Evolutionary conservation across 2,797 vertebrate genomes (phyloP), one percentile per base, ranked within the genome.

Genomic region (Microctenopoma steveboyesi): DNA sequence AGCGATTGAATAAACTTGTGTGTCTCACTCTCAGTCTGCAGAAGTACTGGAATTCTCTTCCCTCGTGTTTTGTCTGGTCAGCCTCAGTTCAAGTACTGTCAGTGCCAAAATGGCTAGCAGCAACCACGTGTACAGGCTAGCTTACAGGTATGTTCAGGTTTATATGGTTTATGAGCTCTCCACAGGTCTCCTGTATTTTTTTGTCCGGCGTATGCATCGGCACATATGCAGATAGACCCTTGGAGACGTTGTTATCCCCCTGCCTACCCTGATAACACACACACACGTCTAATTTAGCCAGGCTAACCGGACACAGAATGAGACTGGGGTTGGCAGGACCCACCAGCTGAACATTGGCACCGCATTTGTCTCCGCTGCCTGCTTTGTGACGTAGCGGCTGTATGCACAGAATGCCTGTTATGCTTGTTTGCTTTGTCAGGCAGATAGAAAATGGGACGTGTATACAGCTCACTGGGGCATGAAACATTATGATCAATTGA

Each of bases 401-500:
- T 78, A 90, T 89, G 90, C 83, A 63, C 43, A 86, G 83, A 89
- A 92, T 91, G 80, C 70, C 37, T 83, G 76, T 82, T 60, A 78
- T 78, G 69, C 79, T 40, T 75, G 75, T 78, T 77, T 78, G 87
- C 87, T 80, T 85, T 86, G 85, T 88, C 69, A 52, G 72, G 64
- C 53, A 54, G 69, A 69, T 69, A 69, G 65, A 78, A 82, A 90
- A 84, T 66, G 70, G 67, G 53, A 79, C 25, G 50, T 35, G 62
- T 53, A 52, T 67, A 68, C 70, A 77, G 59, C 67, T 69, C 40
- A 25, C 14, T 55, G 50, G 76, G 54, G 66, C 62, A 53, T 65
- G 54, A 66, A 77, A 65, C 70, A 57, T 50, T 30, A 56, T 12
- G 10, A 48, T 18, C 5, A 13, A 13, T 11, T 42, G 16, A 15